Evolutionary conservation across 2,113 vertebrate species (phyloP), one percentile per base, ranked within the genome.

Genomic region (Cyphotilapia sp.): DNA sequence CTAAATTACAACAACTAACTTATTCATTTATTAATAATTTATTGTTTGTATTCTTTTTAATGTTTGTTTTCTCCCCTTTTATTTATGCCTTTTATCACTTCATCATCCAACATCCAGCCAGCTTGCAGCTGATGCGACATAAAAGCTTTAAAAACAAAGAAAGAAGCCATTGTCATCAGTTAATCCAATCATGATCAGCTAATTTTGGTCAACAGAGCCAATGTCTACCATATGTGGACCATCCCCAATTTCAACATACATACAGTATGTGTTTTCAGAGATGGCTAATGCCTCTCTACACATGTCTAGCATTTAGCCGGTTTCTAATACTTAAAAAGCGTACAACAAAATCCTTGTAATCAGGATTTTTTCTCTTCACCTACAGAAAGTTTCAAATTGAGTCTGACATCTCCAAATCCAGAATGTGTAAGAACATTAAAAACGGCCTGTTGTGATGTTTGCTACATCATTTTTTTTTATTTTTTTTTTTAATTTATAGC

Each of bases 381-480:
- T 71, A 71, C 0, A 9, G 2, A 24, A 24, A 27, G 13, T 24
- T 24, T 24, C 12, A 42, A 3, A 42, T 24, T 4, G 0, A 71
- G 22, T 17, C 24, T 16, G 22, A 31, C 42, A 17, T 19, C 40
- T 76, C 71, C 24, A 76, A 76, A 76, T 76, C 24, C 42, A 19
- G 42, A 27, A 76, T 27, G 9, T 31, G 24, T 49, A 19, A 3
- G 42, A 16, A 49, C 40, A 7, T 47, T 17, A 76, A 74, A 45
- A 74, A 45, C 2, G 1, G 42, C 29, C 59, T 19, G 29, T 63
- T 7, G 59, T 63, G 59, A 61, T 33, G 59, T 33, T 47, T 47
- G 24, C 6, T 47, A 8, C 40, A 14, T 24, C 7, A 9, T 24
- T 1, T 1, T 33, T 3, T 7, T 7, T 5, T 3, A 22, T 22